These are phyloP conservation scores for Ctenochaetus hawaiiensis DNA, from an alignment of 2,797 vertebrate genomes.

Conservation along the genomic window DNA sequence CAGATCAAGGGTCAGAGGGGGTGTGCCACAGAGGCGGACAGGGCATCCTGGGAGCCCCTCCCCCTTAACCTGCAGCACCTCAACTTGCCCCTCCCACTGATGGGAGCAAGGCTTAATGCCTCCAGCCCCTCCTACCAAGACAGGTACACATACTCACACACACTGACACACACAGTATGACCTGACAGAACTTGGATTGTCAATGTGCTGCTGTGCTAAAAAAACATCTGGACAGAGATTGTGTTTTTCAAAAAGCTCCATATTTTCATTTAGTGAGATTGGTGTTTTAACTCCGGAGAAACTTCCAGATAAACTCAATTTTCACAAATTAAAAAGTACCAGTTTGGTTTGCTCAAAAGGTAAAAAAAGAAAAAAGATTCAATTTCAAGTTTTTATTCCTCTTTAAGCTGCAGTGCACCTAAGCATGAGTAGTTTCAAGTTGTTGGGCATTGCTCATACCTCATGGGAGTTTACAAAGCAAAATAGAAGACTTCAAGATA, in stretches of 20 bases:
- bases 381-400: neutral
- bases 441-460: no score
- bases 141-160: constrained; percentile 69
- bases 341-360: neutral
- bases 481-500: neutral
- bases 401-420: neutral
- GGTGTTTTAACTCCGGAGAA: neutral
- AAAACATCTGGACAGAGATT: no score
- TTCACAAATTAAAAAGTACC: neutral
- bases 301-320: neutral
- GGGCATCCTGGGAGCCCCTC: constrained; percentile 80
- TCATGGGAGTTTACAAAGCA: neutral
- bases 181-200: no score
- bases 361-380: neutral
- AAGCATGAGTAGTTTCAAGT: neutral
- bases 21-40: constrained; percentile 74
- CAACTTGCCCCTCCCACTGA: constrained; percentile 73
- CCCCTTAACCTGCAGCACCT: constrained; percentile 81
- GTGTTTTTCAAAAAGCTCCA: no score
- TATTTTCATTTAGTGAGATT: no score
- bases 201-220: no score
- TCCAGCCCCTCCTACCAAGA: constrained; percentile 80
- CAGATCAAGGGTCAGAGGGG: constrained; percentile 84
- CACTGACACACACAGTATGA: no score
- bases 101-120: constrained; percentile 64